Percentiles rank a stretch among this genome's conserved stretches.
Conservation (phyloP, 2,113 vertebrate genomes). For the Zosterops hypoxanthus region DNA sequence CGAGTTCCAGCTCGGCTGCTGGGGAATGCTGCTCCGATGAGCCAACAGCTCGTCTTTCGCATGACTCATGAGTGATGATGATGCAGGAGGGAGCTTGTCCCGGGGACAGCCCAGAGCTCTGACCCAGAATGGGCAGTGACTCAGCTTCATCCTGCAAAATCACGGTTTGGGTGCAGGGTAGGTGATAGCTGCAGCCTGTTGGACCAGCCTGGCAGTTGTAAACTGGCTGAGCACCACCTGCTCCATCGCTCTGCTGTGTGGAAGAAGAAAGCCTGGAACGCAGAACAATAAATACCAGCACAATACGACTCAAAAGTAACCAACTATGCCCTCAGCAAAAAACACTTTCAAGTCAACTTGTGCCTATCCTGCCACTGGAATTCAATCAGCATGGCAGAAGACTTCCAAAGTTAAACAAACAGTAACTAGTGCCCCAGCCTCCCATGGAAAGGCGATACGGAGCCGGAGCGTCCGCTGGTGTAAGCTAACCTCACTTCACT, state of each 20-base stretch:
- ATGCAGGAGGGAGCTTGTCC: not conserved
- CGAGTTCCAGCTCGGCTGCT: slow-evolving; percentile 19
- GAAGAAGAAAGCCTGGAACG: not conserved
- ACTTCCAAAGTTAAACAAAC: slow-evolving; percentile 34
- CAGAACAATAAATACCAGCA: not conserved
- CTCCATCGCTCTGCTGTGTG: not conserved
- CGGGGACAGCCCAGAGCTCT: not conserved
- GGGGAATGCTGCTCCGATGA: not conserved
- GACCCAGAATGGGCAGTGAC: not conserved
- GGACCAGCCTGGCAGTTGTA: not conserved
- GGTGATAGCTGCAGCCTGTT: not conserved
- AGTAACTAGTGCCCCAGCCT: not conserved
- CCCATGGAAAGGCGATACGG: not conserved
- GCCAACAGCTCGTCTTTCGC: not conserved
- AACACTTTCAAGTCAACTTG: not conserved
- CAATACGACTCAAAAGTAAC: not conserved
- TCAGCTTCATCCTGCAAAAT: not conserved
- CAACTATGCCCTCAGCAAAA: not conserved
- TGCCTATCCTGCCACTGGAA: not conserved
- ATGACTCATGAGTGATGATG: slow-evolving; percentile 5
- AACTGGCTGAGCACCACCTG: not conserved
- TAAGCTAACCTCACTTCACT: slow-evolving; percentile 38
- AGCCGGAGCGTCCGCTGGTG: slow-evolving; percentile 20
- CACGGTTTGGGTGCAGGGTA: not conserved
- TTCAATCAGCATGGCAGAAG: not conserved